These are phyloP conservation scores for Chelonus insularis DNA, from an alignment of 1,140 invertebrate species.

Conservation along the genomic window DNA sequence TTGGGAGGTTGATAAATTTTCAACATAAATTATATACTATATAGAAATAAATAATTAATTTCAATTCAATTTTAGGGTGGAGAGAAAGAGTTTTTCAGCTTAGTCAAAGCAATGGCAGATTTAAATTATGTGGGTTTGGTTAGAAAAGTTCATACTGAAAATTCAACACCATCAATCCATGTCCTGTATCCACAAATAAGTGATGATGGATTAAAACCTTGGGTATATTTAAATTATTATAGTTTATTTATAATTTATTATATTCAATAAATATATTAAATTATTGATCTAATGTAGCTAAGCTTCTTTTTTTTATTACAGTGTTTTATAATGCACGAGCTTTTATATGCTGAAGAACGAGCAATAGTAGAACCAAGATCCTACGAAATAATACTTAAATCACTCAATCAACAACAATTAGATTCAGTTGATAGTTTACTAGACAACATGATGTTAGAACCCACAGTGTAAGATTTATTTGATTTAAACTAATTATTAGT, in stretches of 20 bases:
- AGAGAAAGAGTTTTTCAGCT: conserved; percentile 31
- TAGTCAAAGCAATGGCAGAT: conserved; percentile 36
- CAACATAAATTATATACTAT: conserved; percentile 1
- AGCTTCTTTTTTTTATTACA: conserved; percentile 16
- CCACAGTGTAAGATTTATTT: conserved; percentile 22
- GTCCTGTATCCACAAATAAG: conserved; percentile 35
- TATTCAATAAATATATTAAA: background rate
- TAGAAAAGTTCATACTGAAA: conserved; percentile 30
- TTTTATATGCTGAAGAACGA: conserved; percentile 36
- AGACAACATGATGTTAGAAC: conserved; percentile 31
- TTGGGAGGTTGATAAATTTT: conserved; percentile 1
- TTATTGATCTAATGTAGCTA: background rate
- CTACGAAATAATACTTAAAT: conserved; percentile 28
- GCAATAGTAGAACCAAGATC: conserved; percentile 27
- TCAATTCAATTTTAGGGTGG: conserved; percentile 17
- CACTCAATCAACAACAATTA: conserved; percentile 30
- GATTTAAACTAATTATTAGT: background rate
- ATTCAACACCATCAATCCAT: conserved; percentile 32
- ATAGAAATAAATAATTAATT: background rate
- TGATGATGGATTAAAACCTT: conserved; percentile 33
- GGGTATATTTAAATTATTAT: conserved; percentile 30
- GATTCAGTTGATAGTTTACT: conserved; percentile 35
- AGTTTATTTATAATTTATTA: background rate
- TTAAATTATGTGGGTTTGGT: conserved; percentile 34
- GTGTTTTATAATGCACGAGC: conserved; percentile 35